Base-by-base conservation (phyloP, 2,888 invertebrate species). In the Digitonthophagus gazella region DNA sequence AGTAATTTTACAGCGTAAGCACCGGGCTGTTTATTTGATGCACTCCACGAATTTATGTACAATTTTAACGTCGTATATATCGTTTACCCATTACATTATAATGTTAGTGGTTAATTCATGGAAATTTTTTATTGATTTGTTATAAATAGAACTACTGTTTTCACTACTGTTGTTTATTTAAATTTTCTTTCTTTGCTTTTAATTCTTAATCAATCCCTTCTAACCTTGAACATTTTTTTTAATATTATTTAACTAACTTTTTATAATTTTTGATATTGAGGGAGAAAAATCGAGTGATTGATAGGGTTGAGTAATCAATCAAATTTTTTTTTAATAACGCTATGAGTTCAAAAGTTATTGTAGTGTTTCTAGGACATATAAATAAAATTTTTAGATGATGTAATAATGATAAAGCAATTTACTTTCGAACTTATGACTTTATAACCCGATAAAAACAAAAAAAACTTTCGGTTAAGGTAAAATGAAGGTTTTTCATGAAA, bases 101-200 rank as follows among this genome's bases (percentile, higher is more conserved):
- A 22, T 22, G 22, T 22, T 22, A 22, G 22, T 3, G 15, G 58
- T 2, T 22, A 28, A 15, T 57, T 5, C 14, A 2, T 1, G 19
- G 28, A 15, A 54, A 1, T 15, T 16, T 4, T 11, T 14, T 28
- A 55, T 57, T 18, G 64, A 11, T 6, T 11, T 11, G 56, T 67
- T 64, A 58, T 64, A 22, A 64, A 67, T 64, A 64, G 28, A 64
- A 67, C 14, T n/a, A n/a, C n/a, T n/a, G n/a, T n/a, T n/a, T n/a
- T n/a, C n/a, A n/a, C n/a, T n/a, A n/a, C n/a, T n/a, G n/a, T n/a
- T n/a, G n/a, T n/a, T n/a, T n/a, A n/a, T n/a, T n/a, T n/a, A n/a
- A n/a, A n/a, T n/a, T n/a, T n/a, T n/a, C n/a, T n/a, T n/a, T n/a
- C n/a, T n/a, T n/a, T n/a, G n/a, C n/a, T n/a, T n/a, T n/a, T n/a